phyloP scores from a whole-genome alignment of 23 tunicate species.

The Styela clava region DNA sequence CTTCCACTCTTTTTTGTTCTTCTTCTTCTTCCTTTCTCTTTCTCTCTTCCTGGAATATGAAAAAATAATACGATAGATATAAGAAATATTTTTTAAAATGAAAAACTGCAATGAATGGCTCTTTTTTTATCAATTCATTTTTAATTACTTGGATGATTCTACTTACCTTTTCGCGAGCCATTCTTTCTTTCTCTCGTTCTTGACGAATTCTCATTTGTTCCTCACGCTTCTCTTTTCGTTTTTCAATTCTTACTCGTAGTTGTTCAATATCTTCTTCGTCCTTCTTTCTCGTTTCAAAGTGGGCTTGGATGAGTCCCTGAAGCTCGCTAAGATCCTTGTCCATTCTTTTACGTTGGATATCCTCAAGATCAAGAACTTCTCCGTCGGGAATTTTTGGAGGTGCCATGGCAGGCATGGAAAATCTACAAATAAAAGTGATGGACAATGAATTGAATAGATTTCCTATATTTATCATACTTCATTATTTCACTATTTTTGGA shows the following conservation, averaged over 20 bases:
- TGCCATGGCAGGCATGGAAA: constrained; percentile 65
- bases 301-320: constrained; percentile 73
- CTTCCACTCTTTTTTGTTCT: constrained; percentile 48
- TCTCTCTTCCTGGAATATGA: constrained; percentile 69
- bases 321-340: constrained; percentile 90
- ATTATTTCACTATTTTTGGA: too few species aligned
- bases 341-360: constrained; percentile 86
- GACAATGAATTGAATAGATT: background rate
- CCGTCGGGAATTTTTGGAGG: constrained; percentile 92
- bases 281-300: constrained; percentile 79
- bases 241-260: constrained; percentile 64
- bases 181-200: constrained; percentile 81
- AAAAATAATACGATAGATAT: background rate
- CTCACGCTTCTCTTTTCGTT: constrained; percentile 58
- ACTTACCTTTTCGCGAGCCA: constrained; percentile 85
- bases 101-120: too few species aligned
- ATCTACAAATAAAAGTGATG: constrained; percentile 10
- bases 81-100: too few species aligned
- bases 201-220: constrained; percentile 84
- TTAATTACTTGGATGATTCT: too few species aligned
- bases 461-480: too few species aligned
- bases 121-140: too few species aligned
- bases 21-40: constrained; percentile 66
- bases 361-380: constrained; percentile 80
- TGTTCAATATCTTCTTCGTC: constrained; percentile 88